phyloP scores from a whole-genome alignment of 2,113 vertebrate genomes.

The Rhinolophus sinicus region DNA sequence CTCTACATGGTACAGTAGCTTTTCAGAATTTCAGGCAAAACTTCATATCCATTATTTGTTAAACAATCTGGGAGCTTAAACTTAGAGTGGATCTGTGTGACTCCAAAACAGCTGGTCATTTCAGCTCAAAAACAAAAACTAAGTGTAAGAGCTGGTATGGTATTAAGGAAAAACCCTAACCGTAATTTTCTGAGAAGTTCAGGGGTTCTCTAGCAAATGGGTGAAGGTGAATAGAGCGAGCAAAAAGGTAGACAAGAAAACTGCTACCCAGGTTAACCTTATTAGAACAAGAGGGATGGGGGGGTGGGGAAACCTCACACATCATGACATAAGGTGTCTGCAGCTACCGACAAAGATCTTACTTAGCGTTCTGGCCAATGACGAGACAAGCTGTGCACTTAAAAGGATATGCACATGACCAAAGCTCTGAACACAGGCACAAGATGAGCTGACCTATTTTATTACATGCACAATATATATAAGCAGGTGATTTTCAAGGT shows the following conservation, averaged over 20 bases:
- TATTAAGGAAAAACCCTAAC: background rate
- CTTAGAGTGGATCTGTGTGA: background rate
- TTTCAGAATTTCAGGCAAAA: background rate
- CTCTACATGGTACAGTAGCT: background rate
- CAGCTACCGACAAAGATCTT: slow-evolving; percentile 60
- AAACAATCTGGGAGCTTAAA: background rate
- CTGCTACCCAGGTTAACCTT: background rate
- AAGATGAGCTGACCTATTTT: slow-evolving; percentile 47
- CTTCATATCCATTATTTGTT: background rate
- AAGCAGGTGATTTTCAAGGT: background rate
- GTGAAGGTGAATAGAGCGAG: background rate
- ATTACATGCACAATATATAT: background rate
- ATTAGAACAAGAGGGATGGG: background rate
- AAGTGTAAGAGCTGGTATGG: background rate
- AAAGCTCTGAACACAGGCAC: slow-evolving; percentile 29
- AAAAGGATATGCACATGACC: slow-evolving; percentile 57
- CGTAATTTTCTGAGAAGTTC: background rate
- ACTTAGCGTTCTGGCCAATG: slow-evolving; percentile 59
- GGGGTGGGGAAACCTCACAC: background rate
- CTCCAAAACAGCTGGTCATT: background rate
- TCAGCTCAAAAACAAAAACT: background rate
- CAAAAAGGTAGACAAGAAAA: background rate
- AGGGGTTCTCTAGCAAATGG: background rate
- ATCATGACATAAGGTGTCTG: slow-evolving; percentile 59
- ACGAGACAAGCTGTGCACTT: slow-evolving; percentile 46